Evolutionary conservation across 2,888 invertebrate species (phyloP), one percentile per base, ranked within the genome.

Genomic region (Platycheirus rosarum): DNA sequence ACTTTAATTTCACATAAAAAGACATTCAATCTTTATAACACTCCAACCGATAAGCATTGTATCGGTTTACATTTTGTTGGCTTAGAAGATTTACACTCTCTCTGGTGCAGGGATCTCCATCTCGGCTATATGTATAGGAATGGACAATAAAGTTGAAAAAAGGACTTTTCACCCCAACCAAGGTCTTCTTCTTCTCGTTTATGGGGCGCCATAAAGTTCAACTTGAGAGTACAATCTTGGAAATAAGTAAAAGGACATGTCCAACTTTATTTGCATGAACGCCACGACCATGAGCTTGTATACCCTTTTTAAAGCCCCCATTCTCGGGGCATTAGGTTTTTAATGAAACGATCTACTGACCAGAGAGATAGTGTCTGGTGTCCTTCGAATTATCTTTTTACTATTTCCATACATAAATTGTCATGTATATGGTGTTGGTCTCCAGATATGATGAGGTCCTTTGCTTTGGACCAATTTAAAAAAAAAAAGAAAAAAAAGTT

Each of bases 141-240:
- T 37, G 13, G 13, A 40, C n/a, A 32, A 32, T 32, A 32, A 2
- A 23, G 2, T 4, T 6, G 23, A 23, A 7, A 32, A 44, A 60
- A 44, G 42, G 44, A 29, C 2, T 9, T 23, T 46, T 23, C 16
- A 8, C 14, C 26, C n/a, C 26, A 16, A 13, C n/a, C 26, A 16
- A 13, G 18, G 23, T 14, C 32, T 16, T 13, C 55, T 55, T 55
- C 14, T 13, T 37, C 57, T 44, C 18, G 26, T 70, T 71, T 71
- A 71, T 57, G 49, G 63, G n/a, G n/a, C n/a, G 26, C 63, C 65
- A 77, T 77, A 63, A 77, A 77, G 48, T 57, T 76, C 48, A 70
- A 70, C 40, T 70, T 57, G 32, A 71, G 48, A 71, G 16, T 57
- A 57, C 35, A 49, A 65, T 69, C 69, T 44, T 60, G 44, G n/a